Conservation (phyloP, 2,113 vertebrate species). For the Raphicerus campestris region DNA sequence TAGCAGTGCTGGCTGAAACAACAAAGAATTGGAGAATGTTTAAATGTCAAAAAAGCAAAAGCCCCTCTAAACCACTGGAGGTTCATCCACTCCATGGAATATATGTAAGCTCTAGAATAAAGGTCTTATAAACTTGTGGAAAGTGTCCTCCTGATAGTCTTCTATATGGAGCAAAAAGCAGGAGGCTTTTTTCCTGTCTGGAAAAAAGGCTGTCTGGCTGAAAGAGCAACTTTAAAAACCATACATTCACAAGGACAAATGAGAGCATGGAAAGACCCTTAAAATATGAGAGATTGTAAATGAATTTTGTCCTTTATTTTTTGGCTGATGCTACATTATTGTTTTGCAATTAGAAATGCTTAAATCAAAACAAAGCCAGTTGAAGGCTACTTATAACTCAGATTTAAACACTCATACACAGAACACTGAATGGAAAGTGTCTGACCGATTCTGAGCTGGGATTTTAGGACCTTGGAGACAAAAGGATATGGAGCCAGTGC, state of each 20-base stretch:
- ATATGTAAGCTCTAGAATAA: background rate
- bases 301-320: background rate
- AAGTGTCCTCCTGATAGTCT: background rate
- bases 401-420: background rate
- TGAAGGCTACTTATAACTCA: background rate
- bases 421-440: background rate
- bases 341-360: background rate
- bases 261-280: background rate
- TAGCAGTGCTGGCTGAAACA: background rate
- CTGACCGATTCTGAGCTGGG: background rate
- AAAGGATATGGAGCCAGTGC: background rate
- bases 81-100: background rate
- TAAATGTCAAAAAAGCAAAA: background rate
- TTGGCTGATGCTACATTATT: background rate
- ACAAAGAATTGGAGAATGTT: background rate
- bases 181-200: background rate
- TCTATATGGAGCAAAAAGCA: background rate
- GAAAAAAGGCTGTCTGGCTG: background rate
- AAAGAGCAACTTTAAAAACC: background rate
- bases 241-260: background rate
- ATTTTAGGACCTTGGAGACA: background rate
- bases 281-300: background rate
- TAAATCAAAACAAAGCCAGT: background rate
- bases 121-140: background rate
- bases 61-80: background rate